These are phyloP conservation scores for Centropus unirufus DNA, from an alignment of 2,113 vertebrate genomes.

Conservation along the genomic window DNA sequence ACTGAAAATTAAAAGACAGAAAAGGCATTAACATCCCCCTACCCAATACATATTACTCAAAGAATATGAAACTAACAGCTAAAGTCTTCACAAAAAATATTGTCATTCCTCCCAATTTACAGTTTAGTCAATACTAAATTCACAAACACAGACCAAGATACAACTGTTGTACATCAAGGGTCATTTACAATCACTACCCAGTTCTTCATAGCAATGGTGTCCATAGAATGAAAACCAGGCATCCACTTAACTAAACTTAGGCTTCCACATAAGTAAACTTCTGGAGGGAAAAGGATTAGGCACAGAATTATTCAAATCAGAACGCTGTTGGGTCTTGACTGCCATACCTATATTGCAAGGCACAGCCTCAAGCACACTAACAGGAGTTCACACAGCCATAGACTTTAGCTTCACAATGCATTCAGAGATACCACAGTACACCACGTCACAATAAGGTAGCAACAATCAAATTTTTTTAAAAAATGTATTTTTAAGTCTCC, in stretches of 20 bases:
- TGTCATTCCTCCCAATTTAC: not conserved
- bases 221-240: not conserved
- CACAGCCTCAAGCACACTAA: not conserved
- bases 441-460: accelerated
- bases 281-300: not conserved
- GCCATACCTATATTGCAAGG: not conserved
- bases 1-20: not conserved
- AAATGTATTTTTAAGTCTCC: not conserved
- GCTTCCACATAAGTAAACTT: not conserved
- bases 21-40: not conserved
- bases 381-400: not conserved
- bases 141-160: not conserved
- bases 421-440: not conserved
- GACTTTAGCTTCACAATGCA: accelerated
- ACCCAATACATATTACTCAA: not conserved
- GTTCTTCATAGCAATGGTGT: not conserved
- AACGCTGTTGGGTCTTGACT: not conserved
- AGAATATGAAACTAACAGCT: not conserved
- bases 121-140: not conserved
- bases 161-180: not conserved
- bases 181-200: accelerated
- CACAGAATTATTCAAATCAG: not conserved
- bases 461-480: not conserved
- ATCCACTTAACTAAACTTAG: not conserved
- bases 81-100: not conserved